These are phyloP conservation scores for Pardosa pseudoannulata DNA, from an alignment of 2,888 invertebrate genomes.

Conservation along the genomic window DNA sequence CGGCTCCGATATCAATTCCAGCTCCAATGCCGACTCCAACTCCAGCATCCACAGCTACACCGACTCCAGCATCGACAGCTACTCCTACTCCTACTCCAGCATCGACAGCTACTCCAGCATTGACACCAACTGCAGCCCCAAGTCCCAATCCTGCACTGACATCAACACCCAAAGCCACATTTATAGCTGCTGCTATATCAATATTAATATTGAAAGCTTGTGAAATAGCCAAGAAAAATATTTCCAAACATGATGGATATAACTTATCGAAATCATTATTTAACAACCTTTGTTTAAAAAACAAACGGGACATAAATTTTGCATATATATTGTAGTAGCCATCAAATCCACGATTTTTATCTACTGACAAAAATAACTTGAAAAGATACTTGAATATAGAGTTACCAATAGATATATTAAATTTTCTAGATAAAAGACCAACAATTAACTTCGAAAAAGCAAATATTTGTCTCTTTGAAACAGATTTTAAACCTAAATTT, in stretches of 20 bases:
- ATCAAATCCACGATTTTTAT: too few relatives aligned
- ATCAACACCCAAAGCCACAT: neutral
- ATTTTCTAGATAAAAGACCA: neutral
- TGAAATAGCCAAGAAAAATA: slow-evolving; percentile 18
- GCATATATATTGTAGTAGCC: too few relatives aligned
- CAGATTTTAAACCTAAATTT: neutral
- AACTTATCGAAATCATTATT: too few relatives aligned
- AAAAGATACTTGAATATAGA: too few relatives aligned
- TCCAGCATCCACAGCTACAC: neutral
- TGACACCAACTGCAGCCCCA: neutral
- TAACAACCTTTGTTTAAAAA: too few relatives aligned
- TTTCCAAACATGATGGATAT: too few relatives aligned
- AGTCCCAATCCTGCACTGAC: neutral
- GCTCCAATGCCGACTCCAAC: too few relatives aligned
- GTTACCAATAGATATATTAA: too few relatives aligned
- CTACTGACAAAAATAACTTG: too few relatives aligned
- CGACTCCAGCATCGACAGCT: neutral
- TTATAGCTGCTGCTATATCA: neutral
- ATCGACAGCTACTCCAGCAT: neutral
- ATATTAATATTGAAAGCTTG: neutral
- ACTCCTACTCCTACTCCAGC: neutral
- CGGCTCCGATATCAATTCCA: neutral
- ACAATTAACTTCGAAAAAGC: neutral
- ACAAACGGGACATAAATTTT: too few relatives aligned
- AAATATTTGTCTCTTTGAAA: neutral